These are phyloP conservation scores for Leptocoma aspasia DNA, from an alignment of 2,113 vertebrate genomes.

Conservation along the genomic window DNA sequence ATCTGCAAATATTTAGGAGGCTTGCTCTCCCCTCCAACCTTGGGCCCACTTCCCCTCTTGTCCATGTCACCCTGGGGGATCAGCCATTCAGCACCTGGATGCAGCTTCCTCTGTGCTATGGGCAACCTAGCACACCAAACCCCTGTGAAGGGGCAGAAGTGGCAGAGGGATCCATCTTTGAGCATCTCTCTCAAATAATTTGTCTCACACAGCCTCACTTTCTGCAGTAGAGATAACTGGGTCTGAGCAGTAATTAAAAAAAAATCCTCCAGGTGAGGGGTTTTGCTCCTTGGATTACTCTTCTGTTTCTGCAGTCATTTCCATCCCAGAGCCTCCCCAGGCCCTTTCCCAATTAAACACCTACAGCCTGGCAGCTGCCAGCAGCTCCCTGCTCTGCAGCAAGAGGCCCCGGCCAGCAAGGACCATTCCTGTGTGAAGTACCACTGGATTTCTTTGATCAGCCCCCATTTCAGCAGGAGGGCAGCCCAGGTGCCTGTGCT, in stretches of 20 bases:
- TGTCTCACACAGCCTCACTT: not conserved
- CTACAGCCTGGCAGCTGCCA: not conserved
- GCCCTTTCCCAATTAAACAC: not conserved
- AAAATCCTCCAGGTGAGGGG: not conserved
- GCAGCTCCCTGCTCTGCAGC: not conserved
- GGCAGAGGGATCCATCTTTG: not conserved
- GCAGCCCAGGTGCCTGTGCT: fast-evolving
- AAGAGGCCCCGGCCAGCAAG: fast-evolving
- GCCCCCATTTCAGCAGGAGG: fast-evolving
- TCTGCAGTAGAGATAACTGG: not conserved
- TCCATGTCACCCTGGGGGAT: too few species aligned
- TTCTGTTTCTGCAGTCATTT: not conserved
- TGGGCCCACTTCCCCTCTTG: not conserved
- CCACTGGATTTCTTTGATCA: fast-evolving
- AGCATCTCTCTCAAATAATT: not conserved
- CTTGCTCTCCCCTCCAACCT: not conserved
- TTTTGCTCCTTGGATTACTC: not conserved
- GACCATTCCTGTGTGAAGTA: fast-evolving
- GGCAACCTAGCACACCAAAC: not conserved
- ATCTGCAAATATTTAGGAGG: not conserved
- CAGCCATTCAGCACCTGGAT: not conserved
- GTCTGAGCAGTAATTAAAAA: not conserved
- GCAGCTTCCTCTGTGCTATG: fast-evolving
- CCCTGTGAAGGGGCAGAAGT: not conserved
- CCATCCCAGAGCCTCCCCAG: not conserved